Conservation (phyloP, 2,888 invertebrate genomes). For the Drosophila pseudotalamancana region DNA sequence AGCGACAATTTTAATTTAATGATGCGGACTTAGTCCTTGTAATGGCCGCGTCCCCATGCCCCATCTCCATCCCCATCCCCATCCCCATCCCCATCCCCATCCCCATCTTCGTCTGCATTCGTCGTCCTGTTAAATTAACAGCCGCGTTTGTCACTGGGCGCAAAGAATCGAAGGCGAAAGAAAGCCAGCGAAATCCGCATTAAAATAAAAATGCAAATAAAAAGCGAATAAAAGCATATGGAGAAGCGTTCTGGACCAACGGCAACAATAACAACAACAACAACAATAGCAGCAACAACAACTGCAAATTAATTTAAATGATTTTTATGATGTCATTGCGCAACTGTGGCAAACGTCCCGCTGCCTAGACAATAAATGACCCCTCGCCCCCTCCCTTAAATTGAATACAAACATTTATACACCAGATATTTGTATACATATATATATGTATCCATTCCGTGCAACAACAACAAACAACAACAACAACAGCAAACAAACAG, state of each 20-base stretch:
- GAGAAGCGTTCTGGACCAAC: conserved; percentile 27
- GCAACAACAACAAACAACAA: conserved; percentile 28
- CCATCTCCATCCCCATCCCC: not conserved
- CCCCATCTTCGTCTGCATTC: not conserved
- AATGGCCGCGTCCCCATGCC: conserved; percentile 58
- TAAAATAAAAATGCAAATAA: conserved; percentile 53
- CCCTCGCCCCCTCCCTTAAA: conserved; percentile 26
- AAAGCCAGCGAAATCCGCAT: conserved; percentile 46
- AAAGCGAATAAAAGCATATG: conserved; percentile 77
- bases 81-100: not conserved
- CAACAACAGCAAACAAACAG: conserved; percentile 24
- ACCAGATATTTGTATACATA: conserved; percentile 3
- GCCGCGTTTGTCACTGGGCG: conserved; percentile 69
- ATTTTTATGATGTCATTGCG: conserved; percentile 79
- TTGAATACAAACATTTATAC: conserved; percentile 9
- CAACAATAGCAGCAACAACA: conserved; percentile 36
- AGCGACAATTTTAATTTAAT: conserved; percentile 79
- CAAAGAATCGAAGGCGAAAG: conserved; percentile 40
- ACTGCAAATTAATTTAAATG: conserved; percentile 77
- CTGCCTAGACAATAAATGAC: conserved; percentile 24
- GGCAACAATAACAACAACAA: conserved; percentile 6
- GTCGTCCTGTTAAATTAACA: conserved; percentile 73
- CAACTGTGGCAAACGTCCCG: conserved; percentile 62
- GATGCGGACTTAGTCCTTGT: conserved; percentile 80
- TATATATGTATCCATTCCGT: not conserved